Evolutionary conservation across 2,113 vertebrate genomes (phyloP), one percentile per base, ranked within the genome.

Genomic region (Falcunculus frontatus): DNA sequence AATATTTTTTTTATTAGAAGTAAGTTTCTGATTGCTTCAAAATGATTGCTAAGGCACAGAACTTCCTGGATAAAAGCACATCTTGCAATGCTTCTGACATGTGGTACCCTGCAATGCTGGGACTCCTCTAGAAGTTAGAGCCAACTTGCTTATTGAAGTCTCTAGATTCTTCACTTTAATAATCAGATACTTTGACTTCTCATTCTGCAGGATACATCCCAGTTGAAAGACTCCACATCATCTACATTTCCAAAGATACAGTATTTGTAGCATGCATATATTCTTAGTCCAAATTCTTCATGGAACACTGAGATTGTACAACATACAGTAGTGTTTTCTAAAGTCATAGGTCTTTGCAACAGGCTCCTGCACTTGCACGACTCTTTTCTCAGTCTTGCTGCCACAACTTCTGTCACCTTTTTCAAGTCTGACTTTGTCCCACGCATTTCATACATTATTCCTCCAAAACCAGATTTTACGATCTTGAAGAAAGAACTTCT

Each of bases 221-320:
- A 73, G 19, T 1, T 86, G 49, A 73, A 84, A 73, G 27, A 87
- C 8, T 47, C 29, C 42, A 87, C 55, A 7, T 7, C 25, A 37
- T 18, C 35, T 30, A 35, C 30, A 47, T 39, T 55, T 82, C 42
- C 39, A 74, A 42, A 75, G 41, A 84, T 16, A 30, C 2, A 6
- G n/a, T 7, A 21, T 65, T 90, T 72, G 10, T 30, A 82, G 62
- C 0, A 0, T 39, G 35, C 39, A 27, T 3, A 39, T 1, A 5
- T 39, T 67, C 44, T 70, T 63, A 75, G 57, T 13, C 8, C 4
- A 15, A 55, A 55, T 50, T 81, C 57, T 72, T 49, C 52, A 55
- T 0, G 6, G 46, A 84, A 50, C 1, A 3, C 27, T 37, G 62
- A 84, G 42, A 29, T 18, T 73, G 13, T 11, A 64, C 23, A 7